A percentile compares a stretch with the other conserved stretches of the same genome.
Evolutionary conservation across 2,113 vertebrate species (phyloP).

Genomic region (Aythya baeri): DNA sequence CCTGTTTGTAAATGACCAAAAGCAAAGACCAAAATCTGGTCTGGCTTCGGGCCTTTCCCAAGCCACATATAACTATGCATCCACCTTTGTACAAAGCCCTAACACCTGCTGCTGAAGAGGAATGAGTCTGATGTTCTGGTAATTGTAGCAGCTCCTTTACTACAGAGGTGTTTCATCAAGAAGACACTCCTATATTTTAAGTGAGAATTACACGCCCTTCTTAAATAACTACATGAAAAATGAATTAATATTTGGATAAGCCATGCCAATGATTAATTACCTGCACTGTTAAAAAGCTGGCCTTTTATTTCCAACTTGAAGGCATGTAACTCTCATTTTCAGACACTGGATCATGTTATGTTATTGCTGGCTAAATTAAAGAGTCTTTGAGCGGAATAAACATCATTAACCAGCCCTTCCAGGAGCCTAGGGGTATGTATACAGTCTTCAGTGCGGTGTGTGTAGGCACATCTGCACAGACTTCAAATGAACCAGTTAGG

Average conservation of each 20-base stretch:
- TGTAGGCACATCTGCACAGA: neutral
- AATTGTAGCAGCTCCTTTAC: neutral
- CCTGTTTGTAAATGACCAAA: neutral
- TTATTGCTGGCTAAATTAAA: neutral
- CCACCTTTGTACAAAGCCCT: neutral
- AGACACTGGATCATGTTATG: neutral
- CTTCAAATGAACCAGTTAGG: neutral
- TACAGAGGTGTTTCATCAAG: neutral
- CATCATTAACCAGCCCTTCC: neutral
- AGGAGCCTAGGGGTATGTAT: neutral
- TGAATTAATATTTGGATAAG: neutral
- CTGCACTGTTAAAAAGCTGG: neutral
- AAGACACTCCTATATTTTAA: neutral
- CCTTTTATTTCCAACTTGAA: neutral
- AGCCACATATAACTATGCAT: accelerated
- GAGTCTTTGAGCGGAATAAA: neutral
- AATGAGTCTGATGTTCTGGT: neutral
- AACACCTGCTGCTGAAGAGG: neutral
- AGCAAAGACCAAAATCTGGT: neutral
- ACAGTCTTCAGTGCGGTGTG: neutral
- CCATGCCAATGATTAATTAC: neutral
- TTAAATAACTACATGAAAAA: neutral
- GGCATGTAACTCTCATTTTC: neutral
- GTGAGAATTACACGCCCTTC: neutral
- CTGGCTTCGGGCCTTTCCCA: neutral